Conservation (phyloP, 2,888 invertebrate species). For the Acrocyrtus sp. region DNA sequence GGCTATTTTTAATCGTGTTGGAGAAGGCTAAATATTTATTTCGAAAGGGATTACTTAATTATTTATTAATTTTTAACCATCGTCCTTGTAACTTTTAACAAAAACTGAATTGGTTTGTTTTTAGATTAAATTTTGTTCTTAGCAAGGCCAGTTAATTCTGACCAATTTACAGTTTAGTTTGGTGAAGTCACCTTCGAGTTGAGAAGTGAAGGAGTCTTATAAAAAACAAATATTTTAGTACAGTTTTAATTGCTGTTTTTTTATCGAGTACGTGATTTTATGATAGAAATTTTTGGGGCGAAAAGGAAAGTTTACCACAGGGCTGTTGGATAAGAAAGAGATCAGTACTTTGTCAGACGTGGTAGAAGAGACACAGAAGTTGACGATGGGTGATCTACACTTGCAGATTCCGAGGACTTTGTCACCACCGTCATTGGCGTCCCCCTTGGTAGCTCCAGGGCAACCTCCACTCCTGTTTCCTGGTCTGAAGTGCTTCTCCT, state of each 20-base stretch:
- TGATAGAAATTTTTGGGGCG: background rate
- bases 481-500: constrained; percentile 4
- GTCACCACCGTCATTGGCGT: constrained; percentile 19
- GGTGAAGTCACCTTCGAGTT: no score
- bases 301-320: background rate
- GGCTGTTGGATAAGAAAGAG: background rate
- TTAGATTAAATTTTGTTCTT: no score
- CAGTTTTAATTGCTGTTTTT: background rate
- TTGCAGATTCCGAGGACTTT: constrained; percentile 19
- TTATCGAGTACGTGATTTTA: background rate
- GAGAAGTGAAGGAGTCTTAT: no score
- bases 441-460: no score
- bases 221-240: background rate
- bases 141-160: no score
- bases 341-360: constrained; percentile 42
- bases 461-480: constrained; percentile 5
- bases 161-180: no score
- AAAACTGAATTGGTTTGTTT: no score
- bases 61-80: no score
- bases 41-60: no score
- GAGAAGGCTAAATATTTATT: no score
- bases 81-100: no score
- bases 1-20: no score
- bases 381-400: constrained; percentile 43
- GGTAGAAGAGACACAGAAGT: constrained; percentile 38